Evolutionary conservation across 2,888 invertebrate species (phyloP), one percentile per base, ranked within the genome.

Genomic region (Leptura quadrifasciata): DNA sequence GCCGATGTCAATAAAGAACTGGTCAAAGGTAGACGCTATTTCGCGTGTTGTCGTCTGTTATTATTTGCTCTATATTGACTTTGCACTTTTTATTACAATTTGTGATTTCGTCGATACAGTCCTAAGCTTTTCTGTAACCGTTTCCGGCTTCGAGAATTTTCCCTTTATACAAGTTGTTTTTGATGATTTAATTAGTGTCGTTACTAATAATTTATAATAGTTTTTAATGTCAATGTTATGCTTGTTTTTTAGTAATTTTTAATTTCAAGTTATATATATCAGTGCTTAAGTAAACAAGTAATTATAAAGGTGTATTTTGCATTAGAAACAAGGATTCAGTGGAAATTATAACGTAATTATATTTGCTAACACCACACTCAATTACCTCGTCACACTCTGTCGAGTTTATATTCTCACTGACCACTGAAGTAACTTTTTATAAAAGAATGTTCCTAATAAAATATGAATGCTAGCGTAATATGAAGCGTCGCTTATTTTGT

Each of bases 291-390:
- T 61, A 61, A 31, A 61, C 61, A 61, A 35, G 24, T 31, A 61
- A 1, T 27, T 9, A 27, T 31, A n/a, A 35, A 39, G 17, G 9
- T 35, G 0, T 10, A n/a, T 39, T 63, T 63, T 35, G 20, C 57
- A 57, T 20, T 20, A 63, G 39, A 63, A 63, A 35, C 17, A 9
- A 35, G 35, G 10, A n/a, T 18, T 12, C 18, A n/a, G 39, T 39
- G 35, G 18, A 35, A 63, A 63, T 63, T 63, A 63, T 63, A 63
- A 63, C 39, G 63, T 63, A 63, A 63, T 63, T 63, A 63, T 63
- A 18, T 39, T 63, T 63, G 63, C 35, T 39, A 20, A 35, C 63
- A 63, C 63, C 63, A 27, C 63, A 63, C 63, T 63, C 63, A 63
- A 63, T 63, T 63, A 63, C 39, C 15, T 15, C 39, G 63, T 35